Base-by-base conservation (phyloP, 2,113 vertebrate genomes). In the Tichodroma muraria region DNA sequence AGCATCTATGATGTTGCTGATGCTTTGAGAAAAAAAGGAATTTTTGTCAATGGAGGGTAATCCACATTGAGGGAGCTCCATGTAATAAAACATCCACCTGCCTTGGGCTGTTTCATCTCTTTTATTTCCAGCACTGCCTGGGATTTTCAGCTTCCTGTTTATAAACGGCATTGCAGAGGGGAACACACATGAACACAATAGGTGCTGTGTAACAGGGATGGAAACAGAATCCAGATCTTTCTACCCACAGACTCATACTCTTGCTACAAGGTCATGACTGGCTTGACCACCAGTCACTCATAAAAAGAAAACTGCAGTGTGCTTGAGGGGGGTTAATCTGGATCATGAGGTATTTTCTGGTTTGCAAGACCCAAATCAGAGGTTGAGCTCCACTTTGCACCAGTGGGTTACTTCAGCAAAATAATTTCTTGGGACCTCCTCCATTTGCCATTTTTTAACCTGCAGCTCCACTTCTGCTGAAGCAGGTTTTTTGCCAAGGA, bases 151-250 rank as follows among this genome's bases (percentile, higher is more conserved):
- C 35, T 63, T 88, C 37, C 14, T 6, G 6, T 68, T n/a, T 66
- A 33, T 9, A 22, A 2, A 2, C 49, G 23, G 16, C 49, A 38
- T 50, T 52, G 57, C 65, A 88, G 38, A 73, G 24, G 20, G 37
- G 53, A n/a, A 11, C 24, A 38, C n/a, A 13, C 11, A 4, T 0
- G 2, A 65, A 21, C 13, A 4, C n/a, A 30, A 24, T 14, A 35
- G 11, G 19, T 61, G 61, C 69, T 57, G 2, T 10, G 40, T 22
- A 64, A 53, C 13, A 77, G 28, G 63, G 30, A 38, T 54, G 52
- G 72, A 71, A 59, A 27, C 6, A 64, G 44, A 42, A 50, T 23
- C 31, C 38, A n/a, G 14, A 53, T 31, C 5, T 2, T 72, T 30
- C 61, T 64, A 5, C 49, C 28, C 53, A 10, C 40, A 69, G 59